phyloP scores from a whole-genome alignment of 2,113 vertebrate species.

The Ptychochromis oligacanthus region DNA sequence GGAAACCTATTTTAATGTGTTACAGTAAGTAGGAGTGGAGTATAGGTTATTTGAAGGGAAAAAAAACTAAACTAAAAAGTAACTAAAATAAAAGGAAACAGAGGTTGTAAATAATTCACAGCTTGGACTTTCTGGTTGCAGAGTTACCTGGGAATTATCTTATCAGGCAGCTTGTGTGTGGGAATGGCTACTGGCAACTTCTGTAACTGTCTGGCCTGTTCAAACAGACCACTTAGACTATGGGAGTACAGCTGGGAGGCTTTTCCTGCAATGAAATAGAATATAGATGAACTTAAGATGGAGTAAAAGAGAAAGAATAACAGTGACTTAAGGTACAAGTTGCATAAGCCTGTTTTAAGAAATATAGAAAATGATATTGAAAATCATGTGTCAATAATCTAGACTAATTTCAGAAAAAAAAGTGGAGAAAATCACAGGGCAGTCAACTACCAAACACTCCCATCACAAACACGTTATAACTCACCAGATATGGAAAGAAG shows the following conservation, averaged over 20 bases:
- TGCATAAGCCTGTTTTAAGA: neutral
- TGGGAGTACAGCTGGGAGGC: conserved; percentile 99
- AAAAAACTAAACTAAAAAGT: too few relatives aligned
- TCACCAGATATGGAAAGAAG: conserved; percentile 97
- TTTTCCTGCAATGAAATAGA: conserved; percentile 84
- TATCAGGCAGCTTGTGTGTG: conserved; percentile 95
- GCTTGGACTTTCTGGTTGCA: neutral
- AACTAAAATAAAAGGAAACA: neutral
- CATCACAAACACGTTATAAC: conserved; percentile 17
- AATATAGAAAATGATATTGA: neutral
- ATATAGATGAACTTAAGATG: neutral
- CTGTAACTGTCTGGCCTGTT: conserved; percentile 96
- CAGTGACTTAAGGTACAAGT: neutral
- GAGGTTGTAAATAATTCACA: neutral
- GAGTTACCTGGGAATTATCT: conserved; percentile 91
- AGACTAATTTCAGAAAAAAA: neutral
- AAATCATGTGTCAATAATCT: neutral
- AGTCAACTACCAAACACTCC: accelerated
- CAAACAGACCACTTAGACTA: conserved; percentile 92
- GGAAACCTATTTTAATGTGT: neutral
- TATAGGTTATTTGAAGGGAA: accelerated
- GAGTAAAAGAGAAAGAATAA: neutral
- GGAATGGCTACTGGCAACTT: conserved; percentile 97
- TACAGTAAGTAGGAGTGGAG: neutral
- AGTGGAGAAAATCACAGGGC: neutral